A percentile compares a stretch with the other conserved stretches of the same genome.
Evolutionary conservation across 1,140 invertebrate genomes (phyloP).

Genomic region (Cherax destructor): DNA sequence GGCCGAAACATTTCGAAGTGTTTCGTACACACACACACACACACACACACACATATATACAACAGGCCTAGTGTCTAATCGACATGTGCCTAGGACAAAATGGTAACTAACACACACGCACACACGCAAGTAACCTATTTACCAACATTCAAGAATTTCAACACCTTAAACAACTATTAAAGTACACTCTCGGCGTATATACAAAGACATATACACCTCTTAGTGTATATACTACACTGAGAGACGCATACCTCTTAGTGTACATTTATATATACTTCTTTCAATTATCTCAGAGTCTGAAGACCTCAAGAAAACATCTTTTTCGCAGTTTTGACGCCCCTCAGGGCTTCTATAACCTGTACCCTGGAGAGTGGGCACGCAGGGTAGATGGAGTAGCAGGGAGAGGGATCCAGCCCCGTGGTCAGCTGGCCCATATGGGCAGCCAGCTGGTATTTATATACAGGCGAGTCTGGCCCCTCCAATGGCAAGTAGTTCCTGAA

Average conservation of each 20-base stretch:
- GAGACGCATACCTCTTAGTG: not conserved
- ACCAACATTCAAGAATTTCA: too few relatives aligned
- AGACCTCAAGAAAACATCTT: conserved; percentile 36
- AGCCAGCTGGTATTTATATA: conserved; percentile 46
- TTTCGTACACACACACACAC: too few relatives aligned
- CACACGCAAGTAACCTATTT: too few relatives aligned
- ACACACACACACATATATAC: too few relatives aligned
- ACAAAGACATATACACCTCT: too few relatives aligned
- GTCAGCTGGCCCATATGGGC: conserved; percentile 55
- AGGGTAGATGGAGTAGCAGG: conserved; percentile 44
- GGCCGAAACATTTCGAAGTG: too few relatives aligned
- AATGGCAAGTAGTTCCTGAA: conserved; percentile 49
- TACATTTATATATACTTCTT: not conserved
- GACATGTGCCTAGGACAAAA: too few relatives aligned
- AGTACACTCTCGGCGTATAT: too few relatives aligned
- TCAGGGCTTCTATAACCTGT: conserved; percentile 34
- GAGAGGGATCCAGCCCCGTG: conserved; percentile 41
- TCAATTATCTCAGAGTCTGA: not conserved
- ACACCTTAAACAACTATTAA: too few relatives aligned
- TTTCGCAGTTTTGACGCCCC: conserved; percentile 29
- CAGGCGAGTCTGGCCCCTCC: conserved; percentile 43
- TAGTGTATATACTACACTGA: too few relatives aligned
- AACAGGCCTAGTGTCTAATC: too few relatives aligned
- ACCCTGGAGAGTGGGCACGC: conserved; percentile 34
- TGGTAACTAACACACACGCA: too few relatives aligned